These are phyloP conservation scores for Diadegma fenestrale DNA, from an alignment of 2,888 invertebrate species.

Conservation along the genomic window DNA sequence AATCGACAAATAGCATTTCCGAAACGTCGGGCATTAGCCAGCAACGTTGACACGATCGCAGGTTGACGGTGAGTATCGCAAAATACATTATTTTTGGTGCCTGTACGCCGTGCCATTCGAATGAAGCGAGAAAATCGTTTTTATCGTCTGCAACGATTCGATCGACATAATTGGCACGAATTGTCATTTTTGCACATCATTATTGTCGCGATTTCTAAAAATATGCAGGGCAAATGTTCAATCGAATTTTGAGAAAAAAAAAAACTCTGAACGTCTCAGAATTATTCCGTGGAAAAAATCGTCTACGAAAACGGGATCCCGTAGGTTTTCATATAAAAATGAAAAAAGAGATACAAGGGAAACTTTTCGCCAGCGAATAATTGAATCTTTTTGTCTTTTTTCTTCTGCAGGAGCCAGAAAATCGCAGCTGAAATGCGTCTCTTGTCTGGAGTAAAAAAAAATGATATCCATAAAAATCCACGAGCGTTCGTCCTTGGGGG, in stretches of 20 bases:
- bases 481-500: not conserved
- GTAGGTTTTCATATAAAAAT: not conserved
- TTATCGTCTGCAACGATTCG: too few relatives aligned
- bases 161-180: too few relatives aligned
- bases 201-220: too few relatives aligned
- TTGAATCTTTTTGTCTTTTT: not conserved
- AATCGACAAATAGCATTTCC: not conserved
- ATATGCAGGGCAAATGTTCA: too few relatives aligned
- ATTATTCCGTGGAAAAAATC: too few relatives aligned
- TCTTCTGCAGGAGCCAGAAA: conserved; percentile 21
- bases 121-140: too few relatives aligned
- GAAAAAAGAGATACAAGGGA: not conserved
- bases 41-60: not conserved
- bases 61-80: not conserved
- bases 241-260: too few relatives aligned
- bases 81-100: not conserved
- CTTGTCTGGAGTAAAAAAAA: not conserved
- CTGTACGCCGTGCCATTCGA: too few relatives aligned
- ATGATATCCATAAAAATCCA: not conserved
- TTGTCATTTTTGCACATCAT: too few relatives aligned
- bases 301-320: too few relatives aligned
- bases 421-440: conserved; percentile 19
- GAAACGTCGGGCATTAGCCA: not conserved
- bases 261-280: too few relatives aligned
- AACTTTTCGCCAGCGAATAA: not conserved